Evolutionary conservation across 2,888 invertebrate genomes (phyloP), one percentile per base, ranked within the genome.

Genomic region (Agrilus cyanescens): DNA sequence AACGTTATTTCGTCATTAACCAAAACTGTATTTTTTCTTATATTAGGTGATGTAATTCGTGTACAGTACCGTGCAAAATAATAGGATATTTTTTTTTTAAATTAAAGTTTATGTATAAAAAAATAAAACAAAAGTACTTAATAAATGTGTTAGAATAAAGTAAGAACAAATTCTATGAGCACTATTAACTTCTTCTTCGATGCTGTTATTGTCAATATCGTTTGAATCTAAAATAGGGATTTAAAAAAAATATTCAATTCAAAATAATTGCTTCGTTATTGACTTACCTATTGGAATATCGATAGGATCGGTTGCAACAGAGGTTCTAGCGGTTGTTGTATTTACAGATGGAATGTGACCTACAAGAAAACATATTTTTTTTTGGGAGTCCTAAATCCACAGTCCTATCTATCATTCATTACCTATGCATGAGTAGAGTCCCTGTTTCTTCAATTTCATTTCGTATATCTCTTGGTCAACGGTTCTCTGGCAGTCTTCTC

Each of bases 401-500:
- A 3, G 49, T 40, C 20, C 47, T 33, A 15, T 46, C 42, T 5
- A 47, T 47, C 6, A 18, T 6, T 7, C 8, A 13, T 44, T 42
- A 43, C 50, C 53, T 41, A 50, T 58, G 47, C 65, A 65, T 29
- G 63, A 58, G 47, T 61, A 63, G 37, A 58, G 50, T 45, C 53
- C 60, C 44, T 62, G 61, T 56, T 71, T 72, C 31, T 69, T 70
- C 18, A 80, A 63, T 55, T 75, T 73, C 80, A 80, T 80, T 45
- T 78, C 79, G 54, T 72, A 69, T 30, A 62, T 65, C 37, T 70
- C 62, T 2, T 78, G 76, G 59, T 78, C 71, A 25, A 76, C 71
- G 47, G 72, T 68, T 46, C 78, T 65, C 50, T 74, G 72, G 53
- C 80, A 80, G 53, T 75, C 74, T 53, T 75, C 75, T 0, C 80